Base-by-base conservation (phyloP, 2,113 vertebrate genomes). In the Brachyhypopomus gauderio region DNA sequence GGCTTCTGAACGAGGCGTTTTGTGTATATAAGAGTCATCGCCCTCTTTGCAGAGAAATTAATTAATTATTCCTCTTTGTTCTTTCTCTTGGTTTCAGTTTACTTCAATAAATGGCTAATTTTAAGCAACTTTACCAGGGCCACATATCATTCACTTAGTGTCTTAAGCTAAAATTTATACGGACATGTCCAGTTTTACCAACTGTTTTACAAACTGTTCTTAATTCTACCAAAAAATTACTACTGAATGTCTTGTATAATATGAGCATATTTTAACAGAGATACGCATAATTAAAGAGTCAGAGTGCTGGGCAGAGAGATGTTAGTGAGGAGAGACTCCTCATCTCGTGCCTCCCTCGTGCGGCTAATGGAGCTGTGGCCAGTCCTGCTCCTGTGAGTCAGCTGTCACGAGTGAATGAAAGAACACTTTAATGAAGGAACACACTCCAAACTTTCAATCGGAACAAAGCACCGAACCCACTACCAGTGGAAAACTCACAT, bases 11-110 rank as follows among this genome's bases (percentile, higher is more conserved):
- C 11, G 48, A 64, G 58, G 41, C 72, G n/a, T 78, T 41, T 78
- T 85, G 79, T 85, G 79, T 85, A 82, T 63, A 82, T 82, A 85
- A 82, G 64, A 76, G 66, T 80, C 77, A 67, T 82, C 82, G 60
- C 73, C 77, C 70, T 77, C 72, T 82, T 79, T 71, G 64, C 23
- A 66, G 66, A 71, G 59, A 85, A 85, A 55, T 75, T 78, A 85
- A 55, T 75, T 78, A 56, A 82, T 82, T 78, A 82, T 71, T 74
- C 66, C 58, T 85, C 58, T 70, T 72, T 79, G 74, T 34, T 84
- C 64, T 75, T 34, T 84, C 64, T 75, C 20, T 74, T 78, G 66
- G 56, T 82, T 85, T 63, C 59, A 25, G 69, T 79, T 76, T 38
- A 45, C 64, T 85, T 85, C 56, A 78, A 56, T 85, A 71, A 78